phyloP scores from a whole-genome alignment of 2,888 invertebrate genomes.

The Ceramica pisi region DNA sequence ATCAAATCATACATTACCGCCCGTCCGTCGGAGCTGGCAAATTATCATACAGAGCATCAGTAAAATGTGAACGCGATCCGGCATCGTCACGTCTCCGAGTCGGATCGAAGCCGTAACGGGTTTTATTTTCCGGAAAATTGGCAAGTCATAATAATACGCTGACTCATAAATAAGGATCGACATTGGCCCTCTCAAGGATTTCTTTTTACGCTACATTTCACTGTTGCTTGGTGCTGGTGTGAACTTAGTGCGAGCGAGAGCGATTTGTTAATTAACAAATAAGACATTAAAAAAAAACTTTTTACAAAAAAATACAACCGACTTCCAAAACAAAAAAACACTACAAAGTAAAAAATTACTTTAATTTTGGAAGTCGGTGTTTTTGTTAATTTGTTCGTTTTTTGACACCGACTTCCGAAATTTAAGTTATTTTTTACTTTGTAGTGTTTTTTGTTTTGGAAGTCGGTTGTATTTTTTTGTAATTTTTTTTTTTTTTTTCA shows the following conservation, averaged over 20 bases:
- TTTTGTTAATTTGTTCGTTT: too few relatives aligned
- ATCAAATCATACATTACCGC: constrained; percentile 67
- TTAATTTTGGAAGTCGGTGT: too few relatives aligned
- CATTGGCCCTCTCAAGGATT: constrained; percentile 87
- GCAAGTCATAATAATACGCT: constrained; percentile 90
- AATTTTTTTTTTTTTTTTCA: too few relatives aligned
- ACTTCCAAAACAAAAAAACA: too few relatives aligned
- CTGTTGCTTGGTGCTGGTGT: constrained; percentile 74
- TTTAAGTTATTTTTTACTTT: too few relatives aligned
- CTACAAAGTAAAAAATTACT: too few relatives aligned
- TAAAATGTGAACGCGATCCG: constrained; percentile 81
- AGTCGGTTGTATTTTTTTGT: too few relatives aligned
- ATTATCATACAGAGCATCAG: constrained; percentile 83
- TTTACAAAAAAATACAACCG: too few relatives aligned
- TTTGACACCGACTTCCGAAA: too few relatives aligned
- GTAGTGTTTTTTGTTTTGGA: too few relatives aligned
- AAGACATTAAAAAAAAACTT: too few relatives aligned
- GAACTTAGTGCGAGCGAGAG: constrained; percentile 51
- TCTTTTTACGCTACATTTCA: constrained; percentile 89
- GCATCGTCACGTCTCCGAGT: constrained; percentile 77
- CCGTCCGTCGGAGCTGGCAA: constrained; percentile 61
- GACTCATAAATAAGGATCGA: constrained; percentile 90
- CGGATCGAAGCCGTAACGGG: constrained; percentile 78
- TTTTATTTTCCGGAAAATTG: constrained; percentile 90
- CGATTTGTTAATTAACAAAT: constrained; percentile 29